These are phyloP conservation scores for Xylota sylvarum DNA, from an alignment of 2,888 invertebrate species.

Conservation along the genomic window DNA sequence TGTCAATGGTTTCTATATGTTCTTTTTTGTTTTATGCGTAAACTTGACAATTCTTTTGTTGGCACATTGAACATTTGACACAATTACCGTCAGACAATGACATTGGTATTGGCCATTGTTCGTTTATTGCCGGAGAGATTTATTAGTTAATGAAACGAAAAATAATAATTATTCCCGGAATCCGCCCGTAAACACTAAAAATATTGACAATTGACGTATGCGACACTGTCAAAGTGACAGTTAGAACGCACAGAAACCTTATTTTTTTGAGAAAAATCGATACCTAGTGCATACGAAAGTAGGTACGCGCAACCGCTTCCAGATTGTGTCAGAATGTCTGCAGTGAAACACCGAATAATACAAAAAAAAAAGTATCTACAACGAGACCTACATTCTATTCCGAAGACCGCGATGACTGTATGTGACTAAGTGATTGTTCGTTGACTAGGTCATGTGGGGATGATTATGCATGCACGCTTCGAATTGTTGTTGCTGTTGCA, in stretches of 20 bases:
- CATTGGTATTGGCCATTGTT: constrained; percentile 29
- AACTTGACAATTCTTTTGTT: constrained; percentile 46
- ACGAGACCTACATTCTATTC: constrained; percentile 55
- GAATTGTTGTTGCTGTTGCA: constrained; percentile 46
- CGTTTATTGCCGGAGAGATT: constrained; percentile 19
- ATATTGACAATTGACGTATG: constrained; percentile 47
- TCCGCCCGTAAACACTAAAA: constrained; percentile 47
- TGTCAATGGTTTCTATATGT: constrained; percentile 14
- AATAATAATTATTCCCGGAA: constrained; percentile 41
- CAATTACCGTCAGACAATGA: constrained; percentile 42
- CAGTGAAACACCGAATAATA: constrained; percentile 20
- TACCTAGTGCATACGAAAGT: constrained; percentile 28
- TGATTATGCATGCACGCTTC: constrained; percentile 53
- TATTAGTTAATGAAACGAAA: constrained; percentile 29
- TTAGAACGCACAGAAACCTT: background rate
- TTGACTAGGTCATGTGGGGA: constrained; percentile 73
- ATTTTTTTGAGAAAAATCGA: constrained; percentile 63
- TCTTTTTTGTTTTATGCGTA: constrained; percentile 3
- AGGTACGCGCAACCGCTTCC: constrained; percentile 68
- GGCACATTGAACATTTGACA: constrained; percentile 28
- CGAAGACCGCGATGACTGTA: constrained; percentile 46
- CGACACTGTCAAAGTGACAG: constrained; percentile 64
- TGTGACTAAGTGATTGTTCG: constrained; percentile 72
- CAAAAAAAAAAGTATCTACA: constrained; percentile 42
- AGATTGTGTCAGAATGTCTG: constrained; percentile 64